Evolutionary conservation across 2,888 invertebrate genomes (phyloP).

Genomic region (Diaprepes abbreviatus): DNA sequence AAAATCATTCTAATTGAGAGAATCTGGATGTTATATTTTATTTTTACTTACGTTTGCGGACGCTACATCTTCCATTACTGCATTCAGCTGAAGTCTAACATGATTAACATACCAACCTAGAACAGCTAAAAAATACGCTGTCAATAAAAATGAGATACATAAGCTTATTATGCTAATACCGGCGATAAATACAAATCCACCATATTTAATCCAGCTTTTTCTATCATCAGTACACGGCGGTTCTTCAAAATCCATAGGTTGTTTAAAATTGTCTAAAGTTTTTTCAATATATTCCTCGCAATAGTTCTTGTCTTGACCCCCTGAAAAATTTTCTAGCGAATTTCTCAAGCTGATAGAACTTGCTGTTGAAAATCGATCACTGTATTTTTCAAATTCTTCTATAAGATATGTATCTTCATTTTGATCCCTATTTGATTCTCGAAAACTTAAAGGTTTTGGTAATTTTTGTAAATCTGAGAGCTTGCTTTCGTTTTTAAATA

Average conservation of each 20-base stretch:
- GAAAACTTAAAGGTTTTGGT: constrained; percentile 4
- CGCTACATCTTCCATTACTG: constrained; percentile 20
- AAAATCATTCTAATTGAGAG: too few species aligned
- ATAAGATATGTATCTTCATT: constrained; percentile 36
- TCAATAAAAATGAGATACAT: not conserved
- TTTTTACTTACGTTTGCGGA: constrained; percentile 28
- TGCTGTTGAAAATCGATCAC: constrained; percentile 32
- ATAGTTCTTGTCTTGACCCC: constrained; percentile 1
- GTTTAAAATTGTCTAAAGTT: constrained; percentile 1
- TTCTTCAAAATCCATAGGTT: constrained; percentile 26
- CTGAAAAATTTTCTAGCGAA: constrained; percentile 2
- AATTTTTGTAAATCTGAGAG: not conserved
- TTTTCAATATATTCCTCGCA: constrained; percentile 3
- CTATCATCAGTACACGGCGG: constrained; percentile 17
- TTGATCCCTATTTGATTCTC: not conserved
- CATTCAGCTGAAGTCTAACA: constrained; percentile 16
- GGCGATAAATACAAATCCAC: constrained; percentile 14
- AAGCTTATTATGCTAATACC: constrained; percentile 4
- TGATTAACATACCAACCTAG: constrained; percentile 38
- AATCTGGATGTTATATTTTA: too few species aligned
- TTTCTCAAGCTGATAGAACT: constrained; percentile 17
- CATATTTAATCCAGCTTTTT: constrained; percentile 22
- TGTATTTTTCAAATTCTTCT: constrained; percentile 28
- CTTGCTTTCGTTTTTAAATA: not conserved
- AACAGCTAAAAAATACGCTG: constrained; percentile 17